Evolutionary conservation across 2,113 vertebrate species (phyloP), one percentile per base, ranked within the genome.

Genomic region (Uropsilus gracilis): DNA sequence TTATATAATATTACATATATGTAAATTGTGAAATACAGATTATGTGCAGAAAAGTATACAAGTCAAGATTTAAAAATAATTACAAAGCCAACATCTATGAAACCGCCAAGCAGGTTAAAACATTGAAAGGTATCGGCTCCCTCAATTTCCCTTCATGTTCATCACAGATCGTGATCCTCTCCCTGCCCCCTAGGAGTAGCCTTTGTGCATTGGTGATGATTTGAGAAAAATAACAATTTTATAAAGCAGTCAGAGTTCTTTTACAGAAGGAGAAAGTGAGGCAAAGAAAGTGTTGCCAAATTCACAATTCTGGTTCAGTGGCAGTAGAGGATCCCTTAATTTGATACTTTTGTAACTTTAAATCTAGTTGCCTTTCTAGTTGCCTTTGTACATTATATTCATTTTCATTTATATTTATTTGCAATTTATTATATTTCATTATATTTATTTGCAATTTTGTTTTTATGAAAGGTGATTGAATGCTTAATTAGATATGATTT

Each of bases 381-480:
- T 83, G 61, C 28, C 77, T 93, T 81, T 20, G 39, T n/a, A 55
- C 34, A 28, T 80, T 76, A 64, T 72, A n/a, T 83, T 94, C 24
- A 72, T 42, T 71, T 71, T 20, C 30, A 14, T 50, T 14, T 14
- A n/a, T n/a, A n/a, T 50, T 50, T 81, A 5, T n/a, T 64, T 48
- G 46, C 46, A 8, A 46, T 42, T 89, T 17, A n/a, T n/a, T n/a
- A n/a, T n/a, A n/a, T n/a, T n/a, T n/a, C n/a, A n/a, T n/a, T n/a
- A n/a, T n/a, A n/a, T 50, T 50, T 81, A 5, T n/a, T 64, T 48
- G 46, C 46, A 8, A 46, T 42, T 89, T 17, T 77, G 0, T 89
- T 88, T 87, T 90, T 5, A 89, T 2, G 95, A 80, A 93, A 75
- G 37, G 10, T 86, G 59, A 91, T 89, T 86, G 68, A n/a, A 18